Evolutionary conservation across 2,888 invertebrate genomes (phyloP).

Genomic region (Eilema depressum): DNA sequence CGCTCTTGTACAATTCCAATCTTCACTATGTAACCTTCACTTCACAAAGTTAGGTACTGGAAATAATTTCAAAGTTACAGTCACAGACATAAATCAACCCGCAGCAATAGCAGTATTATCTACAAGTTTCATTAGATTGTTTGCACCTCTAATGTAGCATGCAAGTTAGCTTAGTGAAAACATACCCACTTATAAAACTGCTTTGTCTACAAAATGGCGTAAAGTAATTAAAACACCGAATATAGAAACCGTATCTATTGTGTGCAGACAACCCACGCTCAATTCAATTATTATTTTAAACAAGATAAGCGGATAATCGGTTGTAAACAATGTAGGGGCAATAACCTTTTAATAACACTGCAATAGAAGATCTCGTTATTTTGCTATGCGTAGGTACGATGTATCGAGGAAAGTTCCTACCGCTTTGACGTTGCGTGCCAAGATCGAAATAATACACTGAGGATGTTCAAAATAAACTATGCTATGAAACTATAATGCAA

Average conservation of each 20-base stretch:
- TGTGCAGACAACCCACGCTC: conserved; percentile 48
- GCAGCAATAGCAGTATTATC: neutral
- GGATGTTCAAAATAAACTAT: conserved; percentile 7
- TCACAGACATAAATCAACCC: neutral
- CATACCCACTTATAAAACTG: conserved; percentile 20
- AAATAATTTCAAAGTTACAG: neutral
- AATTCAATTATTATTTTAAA: conserved; percentile 59
- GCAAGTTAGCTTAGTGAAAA: conserved; percentile 1
- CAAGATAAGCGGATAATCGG: conserved; percentile 56
- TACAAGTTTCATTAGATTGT: neutral
- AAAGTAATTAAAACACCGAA: conserved; percentile 41
- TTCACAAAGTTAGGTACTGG: too few species aligned
- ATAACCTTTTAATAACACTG: conserved; percentile 54
- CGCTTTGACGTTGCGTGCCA: conserved; percentile 18
- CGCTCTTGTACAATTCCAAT: too few species aligned
- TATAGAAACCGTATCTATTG: conserved; percentile 39
- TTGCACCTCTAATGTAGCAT: neutral
- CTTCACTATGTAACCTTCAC: too few species aligned
- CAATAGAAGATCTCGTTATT: conserved; percentile 36
- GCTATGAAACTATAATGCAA: neutral
- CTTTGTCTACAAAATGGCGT: conserved; percentile 33
- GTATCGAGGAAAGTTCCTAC: conserved; percentile 12
- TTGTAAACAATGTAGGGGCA: conserved; percentile 54
- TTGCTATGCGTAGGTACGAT: conserved; percentile 26
- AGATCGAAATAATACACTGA: conserved; percentile 19